Percentiles rank a stretch among this genome's conserved stretches.
Conservation (phyloP, 1,140 invertebrate species). For the Apocrypta bakeri region DNA sequence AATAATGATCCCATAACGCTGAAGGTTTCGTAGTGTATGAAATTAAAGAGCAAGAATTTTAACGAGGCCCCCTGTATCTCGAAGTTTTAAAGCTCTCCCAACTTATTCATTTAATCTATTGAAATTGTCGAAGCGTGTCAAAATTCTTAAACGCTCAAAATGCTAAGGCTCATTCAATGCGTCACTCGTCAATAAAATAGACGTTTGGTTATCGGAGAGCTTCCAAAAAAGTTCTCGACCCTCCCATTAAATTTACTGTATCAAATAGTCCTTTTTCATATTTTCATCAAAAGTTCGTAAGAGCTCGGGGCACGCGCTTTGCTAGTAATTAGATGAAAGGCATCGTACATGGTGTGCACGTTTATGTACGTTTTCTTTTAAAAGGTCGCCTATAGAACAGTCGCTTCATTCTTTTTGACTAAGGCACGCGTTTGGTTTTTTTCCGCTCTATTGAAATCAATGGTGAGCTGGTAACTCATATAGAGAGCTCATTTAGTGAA, state of each 20-base stretch:
- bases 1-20: too few relatives aligned
- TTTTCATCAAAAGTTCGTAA: background rate
- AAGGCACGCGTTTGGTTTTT: background rate
- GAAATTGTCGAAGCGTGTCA: background rate
- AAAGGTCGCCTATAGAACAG: background rate
- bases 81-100: background rate
- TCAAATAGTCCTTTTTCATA: constrained; percentile 2
- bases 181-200: background rate
- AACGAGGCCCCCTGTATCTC: background rate
- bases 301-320: background rate
- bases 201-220: background rate
- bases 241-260: background rate
- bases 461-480: background rate
- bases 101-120: background rate
- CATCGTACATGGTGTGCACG: background rate
- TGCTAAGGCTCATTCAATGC: background rate
- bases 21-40: background rate
- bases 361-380: constrained; percentile 3
- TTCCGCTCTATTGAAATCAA: background rate
- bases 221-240: background rate
- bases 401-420: background rate
- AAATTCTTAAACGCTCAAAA: background rate
- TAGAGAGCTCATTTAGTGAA: background rate
- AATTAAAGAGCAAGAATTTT: background rate
- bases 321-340: constrained; percentile 19